A percentile compares a stretch with the other conserved stretches of the same genome.
Conservation (phyloP, 2,113 vertebrate genomes). For the Ophthalmolycus amberensis region DNA sequence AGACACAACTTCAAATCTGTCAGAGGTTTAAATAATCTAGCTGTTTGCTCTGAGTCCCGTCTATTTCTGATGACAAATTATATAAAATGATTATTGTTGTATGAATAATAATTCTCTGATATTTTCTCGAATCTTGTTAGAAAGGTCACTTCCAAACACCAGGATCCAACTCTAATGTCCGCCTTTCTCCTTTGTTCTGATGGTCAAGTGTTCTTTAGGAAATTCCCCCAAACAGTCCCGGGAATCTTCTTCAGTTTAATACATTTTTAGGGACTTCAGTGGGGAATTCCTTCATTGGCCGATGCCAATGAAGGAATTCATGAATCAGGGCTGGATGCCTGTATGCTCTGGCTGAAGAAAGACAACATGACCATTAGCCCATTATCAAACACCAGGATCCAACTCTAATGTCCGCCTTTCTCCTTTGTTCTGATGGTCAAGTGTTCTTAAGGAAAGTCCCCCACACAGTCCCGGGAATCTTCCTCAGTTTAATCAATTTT, state of each 20-base stretch:
- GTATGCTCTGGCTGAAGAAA: slow-evolving; percentile 1
- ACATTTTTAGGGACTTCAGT: slow-evolving; percentile 32
- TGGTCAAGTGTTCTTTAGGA: slow-evolving; percentile 22
- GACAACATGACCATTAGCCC: slow-evolving; percentile 17
- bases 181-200: slow-evolving; percentile 11
- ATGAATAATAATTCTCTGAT: background rate
- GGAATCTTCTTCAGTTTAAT: slow-evolving; percentile 35
- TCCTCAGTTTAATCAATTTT: slow-evolving; percentile 35
- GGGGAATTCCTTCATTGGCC: slow-evolving; percentile 53
- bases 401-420: background rate
- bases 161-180: background rate
- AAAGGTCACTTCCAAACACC: background rate
- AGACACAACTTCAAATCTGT: background rate
- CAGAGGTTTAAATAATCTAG: slow-evolving; percentile 9
- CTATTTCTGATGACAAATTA: slow-evolving; percentile 11
- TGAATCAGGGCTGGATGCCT: slow-evolving; percentile 19
- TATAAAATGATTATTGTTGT: background rate
- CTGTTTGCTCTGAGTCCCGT: background rate
- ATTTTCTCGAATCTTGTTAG: slow-evolving; percentile 22
- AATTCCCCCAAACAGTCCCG: slow-evolving; percentile 29
- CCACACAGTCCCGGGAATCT: slow-evolving; percentile 21
- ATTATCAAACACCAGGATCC: background rate
- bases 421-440: slow-evolving; percentile 18
- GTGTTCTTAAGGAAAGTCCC: slow-evolving; percentile 40
- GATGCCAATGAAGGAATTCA: background rate